A percentile compares a stretch with the other conserved stretches of the same genome.
phyloP scores from a whole-genome alignment of 2,797 vertebrate genomes.

The Sebastes steindachneri region DNA sequence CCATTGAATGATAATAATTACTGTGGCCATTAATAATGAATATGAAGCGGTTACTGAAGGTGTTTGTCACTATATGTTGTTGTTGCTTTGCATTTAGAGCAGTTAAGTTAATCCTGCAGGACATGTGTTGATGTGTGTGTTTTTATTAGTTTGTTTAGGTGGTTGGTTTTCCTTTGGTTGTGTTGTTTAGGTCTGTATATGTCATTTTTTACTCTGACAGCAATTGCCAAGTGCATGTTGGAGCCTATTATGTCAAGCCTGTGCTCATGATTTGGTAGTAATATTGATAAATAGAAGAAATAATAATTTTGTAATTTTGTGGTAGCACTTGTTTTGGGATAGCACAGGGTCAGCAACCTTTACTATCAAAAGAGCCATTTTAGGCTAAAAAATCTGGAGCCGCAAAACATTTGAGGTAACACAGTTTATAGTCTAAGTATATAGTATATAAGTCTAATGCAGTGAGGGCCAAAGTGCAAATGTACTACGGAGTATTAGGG shows the following conservation, averaged over 20 bases:
- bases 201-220: neutral
- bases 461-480: too few species aligned
- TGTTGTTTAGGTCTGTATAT: neutral
- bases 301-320: neutral
- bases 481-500: too few species aligned
- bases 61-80: neutral
- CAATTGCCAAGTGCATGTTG: neutral
- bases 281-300: neutral
- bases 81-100: neutral
- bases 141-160: neutral
- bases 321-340: neutral
- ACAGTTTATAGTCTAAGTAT: too few species aligned
- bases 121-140: neutral
- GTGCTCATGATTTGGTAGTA: neutral
- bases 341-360: neutral
- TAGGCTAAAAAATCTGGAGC: too few species aligned
- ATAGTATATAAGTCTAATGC: too few species aligned
- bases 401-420: too few species aligned
- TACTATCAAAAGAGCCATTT: too few species aligned
- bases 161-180: neutral
- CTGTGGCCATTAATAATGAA: neutral
- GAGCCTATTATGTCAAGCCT: neutral
- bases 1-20: neutral
- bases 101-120: neutral
- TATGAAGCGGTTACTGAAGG: neutral